Base-by-base conservation (phyloP, 2,797 vertebrate genomes). In the Epinephelus malabaricus region DNA sequence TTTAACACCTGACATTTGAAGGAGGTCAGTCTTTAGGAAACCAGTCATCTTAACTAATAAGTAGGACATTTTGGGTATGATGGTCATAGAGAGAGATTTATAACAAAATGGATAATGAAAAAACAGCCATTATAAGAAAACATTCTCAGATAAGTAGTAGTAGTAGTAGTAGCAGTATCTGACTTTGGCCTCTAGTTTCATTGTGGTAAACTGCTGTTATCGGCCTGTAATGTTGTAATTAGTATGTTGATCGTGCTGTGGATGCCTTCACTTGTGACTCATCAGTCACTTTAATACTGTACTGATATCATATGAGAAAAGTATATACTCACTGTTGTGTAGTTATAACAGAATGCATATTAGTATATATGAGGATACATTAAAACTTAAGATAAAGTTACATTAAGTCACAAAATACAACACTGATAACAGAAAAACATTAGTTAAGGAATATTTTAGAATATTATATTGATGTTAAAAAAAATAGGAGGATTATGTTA, bases 151-250 rank as follows among this genome's bases (percentile, higher is more conserved):
- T 47, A 25, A 4, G 5, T 51, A 27, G 25, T 27, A 27, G 25
- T 27, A 27, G n/a, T n/a, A 4, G 5, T 51, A 27, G 25, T 27
- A 18, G 34, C 43, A 1, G 27, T 2, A 53, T 59, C 6, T 21
- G 59, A 40, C 38, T 46, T 8, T 45, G 23, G 38, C 27, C 51
- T 63, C 25, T 69, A 69, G 51, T 21, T n/a, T 73, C 25, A 56
- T 64, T 18, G 71, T 56, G 15, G 61, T 65, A 23, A 47, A 58
- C 14, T 47, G 27, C 27, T 34, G 14, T 15, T 58, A 38, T 17
- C 14, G 3, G 10, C 4, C 2, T 38, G 3, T 14, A 40, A 11
- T 61, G 21, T n/a, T 38, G 45, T 40, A 40, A 9, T 40, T 40
- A 15, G n/a, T 71, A 34, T 64, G n/a, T 50, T 3, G 15, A 43